Evolutionary conservation across 2,888 invertebrate species (phyloP).

Genomic region (Actias luna): DNA sequence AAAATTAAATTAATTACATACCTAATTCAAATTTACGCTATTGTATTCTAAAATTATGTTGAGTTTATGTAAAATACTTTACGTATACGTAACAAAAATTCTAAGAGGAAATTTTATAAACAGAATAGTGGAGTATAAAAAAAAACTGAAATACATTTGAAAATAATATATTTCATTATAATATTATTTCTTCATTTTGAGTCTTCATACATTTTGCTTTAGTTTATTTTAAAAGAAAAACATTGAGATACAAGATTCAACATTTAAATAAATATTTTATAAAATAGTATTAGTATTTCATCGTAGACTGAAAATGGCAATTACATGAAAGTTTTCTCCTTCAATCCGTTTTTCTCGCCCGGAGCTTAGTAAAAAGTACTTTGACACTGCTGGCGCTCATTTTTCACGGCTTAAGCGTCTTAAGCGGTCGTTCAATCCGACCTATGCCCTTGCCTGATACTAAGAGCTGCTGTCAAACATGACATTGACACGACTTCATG

Average conservation of each 20-base stretch:
- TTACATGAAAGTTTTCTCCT: not conserved
- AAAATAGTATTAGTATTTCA: conserved; percentile 25
- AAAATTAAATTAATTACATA: too few relatives aligned
- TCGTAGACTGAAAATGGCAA: conserved; percentile 3
- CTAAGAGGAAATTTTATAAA: too few relatives aligned
- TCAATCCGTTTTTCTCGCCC: conserved; percentile 4
- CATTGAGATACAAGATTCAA: not conserved
- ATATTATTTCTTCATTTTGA: too few relatives aligned
- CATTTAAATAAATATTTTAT: conserved; percentile 22
- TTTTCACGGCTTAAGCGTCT: conserved; percentile 10
- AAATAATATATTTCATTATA: too few relatives aligned
- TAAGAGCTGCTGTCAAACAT: conserved; percentile 7
- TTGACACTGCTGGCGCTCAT: conserved; percentile 11
- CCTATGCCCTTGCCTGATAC: conserved; percentile 4
- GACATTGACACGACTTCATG: not conserved
- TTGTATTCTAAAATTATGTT: too few relatives aligned
- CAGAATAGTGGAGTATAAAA: too few relatives aligned
- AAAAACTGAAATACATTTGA: too few relatives aligned
- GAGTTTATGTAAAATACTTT: too few relatives aligned
- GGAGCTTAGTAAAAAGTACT: conserved; percentile 4
- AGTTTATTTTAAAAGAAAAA: not conserved
- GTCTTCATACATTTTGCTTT: too few relatives aligned
- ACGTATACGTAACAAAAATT: too few relatives aligned
- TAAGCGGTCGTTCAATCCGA: conserved; percentile 11
- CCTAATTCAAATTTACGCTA: too few relatives aligned